phyloP scores from a whole-genome alignment of 2,888 invertebrate genomes.

The Lacanobia oleracea region DNA sequence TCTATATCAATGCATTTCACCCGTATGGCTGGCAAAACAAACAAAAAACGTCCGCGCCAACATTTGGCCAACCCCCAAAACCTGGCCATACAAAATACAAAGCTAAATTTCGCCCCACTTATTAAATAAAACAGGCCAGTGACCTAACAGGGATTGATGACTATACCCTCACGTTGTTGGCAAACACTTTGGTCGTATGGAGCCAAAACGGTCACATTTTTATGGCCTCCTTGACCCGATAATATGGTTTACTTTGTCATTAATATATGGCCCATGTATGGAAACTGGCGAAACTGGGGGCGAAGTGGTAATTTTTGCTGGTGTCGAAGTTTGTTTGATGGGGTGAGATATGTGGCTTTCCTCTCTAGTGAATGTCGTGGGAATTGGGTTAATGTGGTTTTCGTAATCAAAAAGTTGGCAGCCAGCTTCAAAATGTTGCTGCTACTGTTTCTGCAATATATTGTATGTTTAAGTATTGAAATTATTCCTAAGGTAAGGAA shows the following conservation, averaged over 20 bases:
- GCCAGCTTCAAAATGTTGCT: not conserved
- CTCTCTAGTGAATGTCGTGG: not conserved
- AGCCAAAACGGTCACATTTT: slow-evolving; percentile 65
- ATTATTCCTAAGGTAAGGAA: not conserved
- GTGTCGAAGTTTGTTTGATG: slow-evolving; percentile 32
- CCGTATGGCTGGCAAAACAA: slow-evolving; percentile 24
- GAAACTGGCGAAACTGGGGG: slow-evolving; percentile 23
- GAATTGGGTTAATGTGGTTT: slow-evolving; percentile 23
- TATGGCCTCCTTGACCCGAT: slow-evolving; percentile 64
- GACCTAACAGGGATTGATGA: slow-evolving; percentile 65
- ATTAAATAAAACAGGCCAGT: slow-evolving; percentile 64
- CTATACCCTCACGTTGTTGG: slow-evolving; percentile 59
- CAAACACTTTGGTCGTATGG: slow-evolving; percentile 50
- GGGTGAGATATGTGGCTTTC: slow-evolving; percentile 19
- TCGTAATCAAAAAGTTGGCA: slow-evolving; percentile 7
- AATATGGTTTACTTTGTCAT: slow-evolving; percentile 52
- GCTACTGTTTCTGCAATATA: not conserved
- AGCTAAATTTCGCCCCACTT: slow-evolving; percentile 59
- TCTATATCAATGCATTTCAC: slow-evolving; percentile 17
- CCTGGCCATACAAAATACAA: slow-evolving; percentile 50
- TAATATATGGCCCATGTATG: slow-evolving; percentile 43
- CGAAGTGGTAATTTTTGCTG: slow-evolving; percentile 41
- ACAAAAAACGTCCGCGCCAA: slow-evolving; percentile 46
- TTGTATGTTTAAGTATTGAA: not conserved
- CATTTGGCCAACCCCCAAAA: slow-evolving; percentile 60